Evolutionary conservation across 2,797 vertebrate genomes (phyloP), one percentile per base, ranked within the genome.

Genomic region (Psittacula derbiana): DNA sequence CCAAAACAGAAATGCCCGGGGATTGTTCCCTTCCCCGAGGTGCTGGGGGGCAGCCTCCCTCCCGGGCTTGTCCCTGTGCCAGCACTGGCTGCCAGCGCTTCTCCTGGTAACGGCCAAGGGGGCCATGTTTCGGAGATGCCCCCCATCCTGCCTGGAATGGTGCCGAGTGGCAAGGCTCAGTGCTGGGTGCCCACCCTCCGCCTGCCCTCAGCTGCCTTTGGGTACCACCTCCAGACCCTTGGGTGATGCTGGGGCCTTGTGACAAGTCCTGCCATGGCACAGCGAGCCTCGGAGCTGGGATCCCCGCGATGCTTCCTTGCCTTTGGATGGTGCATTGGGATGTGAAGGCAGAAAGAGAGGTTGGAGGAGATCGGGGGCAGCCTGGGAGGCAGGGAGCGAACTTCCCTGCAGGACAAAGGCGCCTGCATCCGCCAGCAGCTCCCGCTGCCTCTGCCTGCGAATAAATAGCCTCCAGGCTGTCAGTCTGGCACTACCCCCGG

Each of bases 391-490:
- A n/a, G 60, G 6, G 44, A 65, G 90, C 65, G 60, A 90, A 89
- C 65, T 88, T 93, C 93, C 80, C 84, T 20, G 40, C 9, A 91
- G 96, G 95, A 96, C 96, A 96, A 94, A 96, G 88, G 89, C 78
- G 43, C 64, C 78, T 47, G 87, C 83, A 65, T 90, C 86, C 71
- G 92, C 95, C 96, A 94, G 92, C 92, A 93, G 92, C 95, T 96
- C 93, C 91, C 27, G 89, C 92, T 93, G 95, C 95, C 94, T 96
- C 81, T 96, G 95, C 96, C 91, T 89, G 95, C 36, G 93, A 94
- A 96, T 96, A 96, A 96, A 93, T 94, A 95, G 84, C 96, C 95
- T 93, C 92, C 95, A 94, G 96, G 95, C 94, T 96, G 96, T 91
- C 94, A 94, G 95, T 92, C 95, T 96, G 95, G 96, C 95, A 92